Conservation (phyloP, 2,888 invertebrate genomes). For the Vesta saturnalis region DNA sequence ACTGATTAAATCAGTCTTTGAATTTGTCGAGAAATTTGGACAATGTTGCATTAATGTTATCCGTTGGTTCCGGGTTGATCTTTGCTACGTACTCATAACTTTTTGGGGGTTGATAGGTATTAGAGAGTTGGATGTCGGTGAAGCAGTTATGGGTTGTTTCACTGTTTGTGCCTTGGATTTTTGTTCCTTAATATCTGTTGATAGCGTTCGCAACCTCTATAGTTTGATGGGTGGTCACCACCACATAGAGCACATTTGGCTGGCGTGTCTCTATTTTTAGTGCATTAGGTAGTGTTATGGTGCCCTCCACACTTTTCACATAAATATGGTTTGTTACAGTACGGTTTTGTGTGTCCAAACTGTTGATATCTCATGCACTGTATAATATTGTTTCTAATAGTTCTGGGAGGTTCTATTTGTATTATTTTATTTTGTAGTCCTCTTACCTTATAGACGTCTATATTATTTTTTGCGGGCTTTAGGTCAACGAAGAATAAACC, state of each 20-base stretch:
- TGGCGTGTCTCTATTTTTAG: too few relatives aligned
- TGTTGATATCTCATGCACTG: too few relatives aligned
- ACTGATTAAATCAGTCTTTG: conserved; percentile 7
- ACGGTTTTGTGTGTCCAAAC: too few relatives aligned
- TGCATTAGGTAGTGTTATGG: too few relatives aligned
- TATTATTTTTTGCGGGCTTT: too few relatives aligned
- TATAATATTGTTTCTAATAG: too few relatives aligned
- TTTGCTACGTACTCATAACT: conserved; percentile 5
- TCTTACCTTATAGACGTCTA: too few relatives aligned
- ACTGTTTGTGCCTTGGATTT: conserved; percentile 2
- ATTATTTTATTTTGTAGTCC: too few relatives aligned
- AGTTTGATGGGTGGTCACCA: conserved; percentile 40
- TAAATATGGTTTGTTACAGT: conserved; percentile 37
- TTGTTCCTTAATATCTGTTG: conserved; percentile 12
- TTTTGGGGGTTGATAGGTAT: conserved; percentile 1
- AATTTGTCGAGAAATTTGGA: conserved; percentile 7
- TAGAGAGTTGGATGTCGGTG: conserved; percentile 10
- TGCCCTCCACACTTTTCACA: too few relatives aligned
- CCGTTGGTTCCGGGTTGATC: conserved; percentile 1
- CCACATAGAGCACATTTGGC: too few relatives aligned
- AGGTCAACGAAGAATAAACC: too few relatives aligned
- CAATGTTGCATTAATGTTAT: not conserved
- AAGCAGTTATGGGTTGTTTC: conserved; percentile 7
- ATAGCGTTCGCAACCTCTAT: conserved; percentile 37
- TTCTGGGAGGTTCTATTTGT: too few relatives aligned